Evolutionary conservation across 2,113 vertebrate species (phyloP).

Genomic region (Brienomyrus longianalis): DNA sequence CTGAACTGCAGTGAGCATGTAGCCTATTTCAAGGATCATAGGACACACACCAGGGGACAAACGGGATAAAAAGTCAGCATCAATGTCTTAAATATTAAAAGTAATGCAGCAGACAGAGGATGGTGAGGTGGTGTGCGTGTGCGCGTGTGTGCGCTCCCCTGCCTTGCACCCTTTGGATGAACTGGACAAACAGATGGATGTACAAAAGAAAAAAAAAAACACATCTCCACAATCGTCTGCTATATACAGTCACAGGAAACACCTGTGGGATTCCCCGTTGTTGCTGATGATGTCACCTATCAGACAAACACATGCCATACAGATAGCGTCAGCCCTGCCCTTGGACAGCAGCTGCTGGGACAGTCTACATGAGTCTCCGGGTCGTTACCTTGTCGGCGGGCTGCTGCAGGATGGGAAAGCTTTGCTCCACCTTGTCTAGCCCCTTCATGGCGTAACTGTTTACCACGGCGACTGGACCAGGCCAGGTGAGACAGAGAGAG

Average conservation of each 20-base stretch:
- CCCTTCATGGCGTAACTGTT: constrained; percentile 79
- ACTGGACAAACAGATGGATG: not conserved
- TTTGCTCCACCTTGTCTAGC: constrained; percentile 80
- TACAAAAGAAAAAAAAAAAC: not conserved
- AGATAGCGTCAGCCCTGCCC: not conserved
- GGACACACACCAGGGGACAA: not conserved
- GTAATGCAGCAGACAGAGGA: not conserved
- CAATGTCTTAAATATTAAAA: not conserved
- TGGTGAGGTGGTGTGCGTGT: not conserved
- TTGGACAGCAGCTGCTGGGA: not conserved
- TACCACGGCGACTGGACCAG: constrained; percentile 66
- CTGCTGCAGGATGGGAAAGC: constrained; percentile 77
- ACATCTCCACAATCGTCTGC: not conserved
- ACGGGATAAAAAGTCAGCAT: not conserved
- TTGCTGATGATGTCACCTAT: not conserved
- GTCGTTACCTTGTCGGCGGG: constrained; percentile 76
- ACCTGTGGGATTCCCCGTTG: not conserved
- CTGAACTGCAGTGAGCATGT: not conserved
- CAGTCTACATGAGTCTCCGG: not conserved
- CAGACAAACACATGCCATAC: not conserved
- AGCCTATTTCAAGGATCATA: not conserved
- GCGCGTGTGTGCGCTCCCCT: not conserved
- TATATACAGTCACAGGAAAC: not conserved
- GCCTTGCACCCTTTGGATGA: not conserved
- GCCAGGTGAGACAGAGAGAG: not conserved